Conservation (phyloP, 2,113 vertebrate genomes). For the Chaetodon trifascialis region DNA sequence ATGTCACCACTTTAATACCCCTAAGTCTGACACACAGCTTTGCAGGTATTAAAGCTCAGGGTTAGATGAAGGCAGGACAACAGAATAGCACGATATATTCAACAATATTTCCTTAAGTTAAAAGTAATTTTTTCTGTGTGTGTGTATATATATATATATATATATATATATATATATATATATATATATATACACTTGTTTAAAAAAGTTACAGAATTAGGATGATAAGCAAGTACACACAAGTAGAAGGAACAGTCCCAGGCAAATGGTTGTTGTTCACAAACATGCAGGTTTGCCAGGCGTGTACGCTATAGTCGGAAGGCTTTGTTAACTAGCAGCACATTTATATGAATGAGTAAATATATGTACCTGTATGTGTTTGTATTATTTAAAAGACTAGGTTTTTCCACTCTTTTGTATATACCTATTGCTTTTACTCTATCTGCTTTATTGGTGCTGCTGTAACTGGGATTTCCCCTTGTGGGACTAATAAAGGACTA, state of each 20-base stretch:
- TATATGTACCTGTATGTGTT: too few relatives aligned
- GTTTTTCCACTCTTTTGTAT: too few relatives aligned
- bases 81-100: neutral
- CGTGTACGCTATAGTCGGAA: neutral
- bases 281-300: neutral
- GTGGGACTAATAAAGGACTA: too few relatives aligned
- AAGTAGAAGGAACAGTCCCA: neutral
- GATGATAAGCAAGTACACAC: neutral
- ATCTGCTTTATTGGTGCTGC: too few relatives aligned
- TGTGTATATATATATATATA: too few relatives aligned
- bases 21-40: constrained; percentile 3
- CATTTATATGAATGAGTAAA: neutral
- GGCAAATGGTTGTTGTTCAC: neutral
- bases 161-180: too few relatives aligned
- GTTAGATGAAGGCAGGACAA: neutral
- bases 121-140: neutral
- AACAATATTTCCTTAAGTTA: neutral
- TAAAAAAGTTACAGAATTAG: neutral
- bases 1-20: constrained; percentile 48
- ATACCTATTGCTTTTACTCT: too few relatives aligned
- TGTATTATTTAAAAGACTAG: neutral
- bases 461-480: too few relatives aligned
- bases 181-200: too few relatives aligned
- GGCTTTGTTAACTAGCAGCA: neutral
- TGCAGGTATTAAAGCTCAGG: neutral